Percentiles rank a stretch among this genome's conserved stretches.
phyloP scores from a whole-genome alignment of 2,113 vertebrate species.

The Thalassarche chlororhynchos region DNA sequence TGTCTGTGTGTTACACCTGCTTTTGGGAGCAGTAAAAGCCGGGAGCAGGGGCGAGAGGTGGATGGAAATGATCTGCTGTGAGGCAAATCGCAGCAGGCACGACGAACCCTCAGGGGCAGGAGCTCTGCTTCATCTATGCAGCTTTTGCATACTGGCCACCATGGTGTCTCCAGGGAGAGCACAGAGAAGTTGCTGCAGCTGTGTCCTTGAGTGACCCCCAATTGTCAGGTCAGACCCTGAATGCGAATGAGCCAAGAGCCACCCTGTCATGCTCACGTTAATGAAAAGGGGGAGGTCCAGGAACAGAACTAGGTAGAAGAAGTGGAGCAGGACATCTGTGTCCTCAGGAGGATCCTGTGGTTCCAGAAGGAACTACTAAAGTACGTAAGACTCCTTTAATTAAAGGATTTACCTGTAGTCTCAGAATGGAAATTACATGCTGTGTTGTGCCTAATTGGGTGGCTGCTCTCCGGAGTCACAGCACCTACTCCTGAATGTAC shows the following conservation, averaged over 20 bases:
- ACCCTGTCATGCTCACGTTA: not conserved
- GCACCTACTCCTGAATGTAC: not conserved
- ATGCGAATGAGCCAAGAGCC: not conserved
- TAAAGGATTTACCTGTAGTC: conserved; percentile 45
- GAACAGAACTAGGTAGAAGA: not conserved
- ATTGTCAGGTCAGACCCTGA: not conserved
- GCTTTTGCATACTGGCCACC: not conserved
- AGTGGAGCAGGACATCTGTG: conserved; percentile 39
- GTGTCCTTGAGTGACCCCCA: conserved; percentile 12
- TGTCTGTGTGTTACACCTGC: not conserved
- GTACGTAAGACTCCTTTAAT: conserved; percentile 36
- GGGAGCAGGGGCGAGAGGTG: not conserved
- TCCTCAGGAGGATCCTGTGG: conserved; percentile 33
- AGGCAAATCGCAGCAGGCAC: not conserved
- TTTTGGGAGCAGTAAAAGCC: not conserved
- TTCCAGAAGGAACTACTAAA: conserved; percentile 34
- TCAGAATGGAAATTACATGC: not conserved
- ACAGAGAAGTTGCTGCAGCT: not conserved
- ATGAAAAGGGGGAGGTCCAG: not conserved
- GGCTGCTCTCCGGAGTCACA: not conserved
- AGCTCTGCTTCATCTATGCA: not conserved
- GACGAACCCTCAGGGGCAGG: not conserved
- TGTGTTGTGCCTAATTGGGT: not conserved
- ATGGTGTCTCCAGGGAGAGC: not conserved
- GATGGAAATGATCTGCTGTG: not conserved